Evolutionary conservation across 92 coral and sea anemone genomes (phyloP), one percentile per base, ranked within the genome.

Genomic region (Parazoanthus swiftii): DNA sequence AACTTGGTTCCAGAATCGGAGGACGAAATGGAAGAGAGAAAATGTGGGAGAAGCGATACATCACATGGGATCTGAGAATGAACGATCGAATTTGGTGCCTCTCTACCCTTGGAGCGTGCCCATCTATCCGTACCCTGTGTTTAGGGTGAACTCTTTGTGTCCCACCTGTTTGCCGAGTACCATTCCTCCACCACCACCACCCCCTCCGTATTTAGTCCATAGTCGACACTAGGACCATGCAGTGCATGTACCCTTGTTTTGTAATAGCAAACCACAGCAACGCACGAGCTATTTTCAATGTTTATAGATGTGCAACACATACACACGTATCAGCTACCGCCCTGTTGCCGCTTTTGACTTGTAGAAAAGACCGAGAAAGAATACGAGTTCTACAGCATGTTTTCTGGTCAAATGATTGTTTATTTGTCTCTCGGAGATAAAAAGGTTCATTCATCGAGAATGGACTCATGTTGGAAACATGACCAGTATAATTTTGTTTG

Each of bases 11-110:
- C 99, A 97, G 81, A 97, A 97, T 77, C 93, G 99, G 26, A 89
- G 99, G 58, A 97, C 99, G 26, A 97, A 97, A 85, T 97, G 99
- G 99, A 97, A 97, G 59, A 89, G 99, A 79, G 99, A 97, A 82
- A 95, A 95, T 76, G 96, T 97, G 8, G 99, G 99, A 7, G 99
- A 97, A 71, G 98, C 96, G 20, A 91, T 95, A 46, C 99, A 96
- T 59, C 50, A 81, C 16, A 63, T 71, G 66, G 77, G 74, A 48
- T 46, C 79, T 25, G 78, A 67, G 76, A 42, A 10, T 16, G 87
- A 84, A 20, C 79, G 87, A 29, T 84, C 87, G 37, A 84, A 84
- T 48, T 44, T 71, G 58, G 79, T 71, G 59, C 87, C 75, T 21
- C 37, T 84, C 36, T 71, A 48, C 68, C 78, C 87, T 5, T 84